Evolutionary conservation across 2,888 invertebrate species (phyloP).

Genomic region (Phoenoteleia sp.): DNA sequence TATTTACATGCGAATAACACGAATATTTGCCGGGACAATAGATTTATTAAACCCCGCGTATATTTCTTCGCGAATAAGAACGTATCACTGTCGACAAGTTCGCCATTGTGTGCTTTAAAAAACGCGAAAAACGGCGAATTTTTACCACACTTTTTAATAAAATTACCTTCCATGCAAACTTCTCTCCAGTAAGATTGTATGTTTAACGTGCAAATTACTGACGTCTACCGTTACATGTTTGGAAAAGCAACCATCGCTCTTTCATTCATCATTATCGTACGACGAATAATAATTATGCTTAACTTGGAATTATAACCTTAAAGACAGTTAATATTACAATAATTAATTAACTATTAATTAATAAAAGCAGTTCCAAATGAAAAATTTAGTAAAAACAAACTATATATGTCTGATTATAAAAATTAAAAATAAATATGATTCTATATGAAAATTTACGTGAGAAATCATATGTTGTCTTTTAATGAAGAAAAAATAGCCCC

Average conservation of each 20-base stretch:
- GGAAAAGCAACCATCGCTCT: neutral
- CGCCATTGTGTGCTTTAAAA: slow-evolving; percentile 12
- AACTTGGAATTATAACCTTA: neutral
- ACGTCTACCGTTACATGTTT: slow-evolving; percentile 23
- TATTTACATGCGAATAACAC: slow-evolving; percentile 37
- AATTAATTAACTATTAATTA: neutral
- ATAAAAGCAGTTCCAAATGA: too few species aligned
- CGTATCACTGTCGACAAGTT: slow-evolving; percentile 37
- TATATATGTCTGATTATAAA: too few species aligned
- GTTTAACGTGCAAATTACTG: slow-evolving; percentile 34
- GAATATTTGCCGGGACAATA: slow-evolving; percentile 27
- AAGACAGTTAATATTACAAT: neutral
- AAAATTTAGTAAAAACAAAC: too few species aligned
- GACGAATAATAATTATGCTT: slow-evolving; percentile 19
- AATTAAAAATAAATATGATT: too few species aligned
- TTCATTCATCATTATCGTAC: slow-evolving; percentile 30
- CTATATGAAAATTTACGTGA: too few species aligned
- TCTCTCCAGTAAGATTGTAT: slow-evolving; percentile 13
- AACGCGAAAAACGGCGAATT: neutral
- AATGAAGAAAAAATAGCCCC: too few species aligned
- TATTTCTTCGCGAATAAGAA: slow-evolving; percentile 28
- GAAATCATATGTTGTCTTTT: too few species aligned
- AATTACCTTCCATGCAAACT: slow-evolving; percentile 27
- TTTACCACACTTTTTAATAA: slow-evolving; percentile 26
- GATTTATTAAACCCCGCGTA: slow-evolving; percentile 46